phyloP scores from a whole-genome alignment of 2,113 vertebrate species.

The Hippolais icterina region DNA sequence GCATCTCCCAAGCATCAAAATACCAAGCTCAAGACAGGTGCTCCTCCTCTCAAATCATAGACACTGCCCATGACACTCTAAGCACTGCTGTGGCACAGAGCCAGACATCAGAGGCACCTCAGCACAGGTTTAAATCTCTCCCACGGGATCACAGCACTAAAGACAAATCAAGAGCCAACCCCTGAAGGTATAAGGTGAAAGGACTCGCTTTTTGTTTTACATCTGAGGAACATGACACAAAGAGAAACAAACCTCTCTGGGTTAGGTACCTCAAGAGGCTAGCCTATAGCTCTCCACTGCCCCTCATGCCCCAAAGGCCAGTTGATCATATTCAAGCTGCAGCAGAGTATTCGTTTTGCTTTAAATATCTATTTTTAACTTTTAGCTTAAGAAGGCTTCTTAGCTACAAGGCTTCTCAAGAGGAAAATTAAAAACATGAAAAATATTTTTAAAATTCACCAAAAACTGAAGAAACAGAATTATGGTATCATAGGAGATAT shows the following conservation, averaged over 20 bases:
- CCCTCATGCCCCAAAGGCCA: neutral
- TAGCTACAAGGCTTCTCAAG: neutral
- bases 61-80: fast-evolving
- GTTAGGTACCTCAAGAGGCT: neutral
- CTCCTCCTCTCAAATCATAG: fast-evolving
- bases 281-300: neutral
- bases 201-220: fast-evolving
- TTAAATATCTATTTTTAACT: neutral
- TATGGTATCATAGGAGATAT: neutral
- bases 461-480: neutral
- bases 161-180: neutral
- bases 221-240: neutral
- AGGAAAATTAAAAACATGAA: neutral
- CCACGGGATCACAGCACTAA: neutral
- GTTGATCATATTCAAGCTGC: fast-evolving
- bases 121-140: neutral
- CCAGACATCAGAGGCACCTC: neutral
- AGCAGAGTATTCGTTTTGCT: neutral
- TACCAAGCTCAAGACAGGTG: neutral
- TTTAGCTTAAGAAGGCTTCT: neutral
- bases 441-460: neutral
- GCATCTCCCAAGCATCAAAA: neutral
- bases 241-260: neutral
- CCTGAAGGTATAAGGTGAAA: neutral
- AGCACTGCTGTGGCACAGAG: neutral